Evolutionary conservation across 2,113 vertebrate genomes (phyloP).

Genomic region (Geothlypis trichas): DNA sequence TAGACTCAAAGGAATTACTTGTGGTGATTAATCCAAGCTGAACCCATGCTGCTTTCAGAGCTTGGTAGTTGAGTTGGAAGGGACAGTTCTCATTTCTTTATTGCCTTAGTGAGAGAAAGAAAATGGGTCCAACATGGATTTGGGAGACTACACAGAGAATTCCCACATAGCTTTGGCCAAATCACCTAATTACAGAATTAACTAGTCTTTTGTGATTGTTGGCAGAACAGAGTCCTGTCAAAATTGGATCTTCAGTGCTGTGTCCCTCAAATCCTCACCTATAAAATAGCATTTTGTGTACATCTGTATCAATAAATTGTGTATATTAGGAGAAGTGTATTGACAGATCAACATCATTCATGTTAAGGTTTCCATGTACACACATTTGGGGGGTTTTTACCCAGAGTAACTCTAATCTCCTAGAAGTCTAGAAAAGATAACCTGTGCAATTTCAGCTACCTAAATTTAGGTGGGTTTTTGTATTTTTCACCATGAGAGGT

Average conservation of each 20-base stretch:
- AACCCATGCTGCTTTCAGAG: background rate
- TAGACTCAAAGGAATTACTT: background rate
- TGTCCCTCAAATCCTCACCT: background rate
- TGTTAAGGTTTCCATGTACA: background rate
- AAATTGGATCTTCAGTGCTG: background rate
- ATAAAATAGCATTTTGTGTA: background rate
- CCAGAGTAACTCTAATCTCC: background rate
- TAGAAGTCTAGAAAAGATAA: background rate
- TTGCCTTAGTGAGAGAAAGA: background rate
- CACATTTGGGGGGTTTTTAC: background rate
- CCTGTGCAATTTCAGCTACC: background rate
- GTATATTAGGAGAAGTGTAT: background rate
- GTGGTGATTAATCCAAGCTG: background rate
- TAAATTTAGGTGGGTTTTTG: background rate
- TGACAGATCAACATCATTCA: background rate
- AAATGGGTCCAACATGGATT: background rate
- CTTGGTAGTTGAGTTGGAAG: fast-evolving
- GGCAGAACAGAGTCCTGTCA: background rate
- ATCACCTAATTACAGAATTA: background rate
- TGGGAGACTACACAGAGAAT: background rate
- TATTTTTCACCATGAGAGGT: background rate
- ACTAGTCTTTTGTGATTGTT: background rate
- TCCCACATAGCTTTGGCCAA: background rate
- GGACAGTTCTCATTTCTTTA: background rate
- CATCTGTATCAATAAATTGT: background rate